Base-by-base conservation (phyloP, 2,113 vertebrate species). In the Hemibates koningsi region DNA sequence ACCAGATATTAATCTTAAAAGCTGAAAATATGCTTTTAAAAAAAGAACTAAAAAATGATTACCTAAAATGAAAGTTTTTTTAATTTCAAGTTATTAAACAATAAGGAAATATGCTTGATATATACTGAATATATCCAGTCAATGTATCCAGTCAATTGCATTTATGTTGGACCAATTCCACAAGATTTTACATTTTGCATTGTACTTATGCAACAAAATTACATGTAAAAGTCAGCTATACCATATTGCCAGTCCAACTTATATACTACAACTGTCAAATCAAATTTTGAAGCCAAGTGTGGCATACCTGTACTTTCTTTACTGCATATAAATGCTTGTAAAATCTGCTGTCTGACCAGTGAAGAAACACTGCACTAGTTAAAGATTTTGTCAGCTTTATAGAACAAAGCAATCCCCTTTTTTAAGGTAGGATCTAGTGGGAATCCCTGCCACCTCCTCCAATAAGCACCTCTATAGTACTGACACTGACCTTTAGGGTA, bases 281-380 rank as follows among this genome's bases (percentile, higher is more conserved):
- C 41, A 32, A 3, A 80, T n/a, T 27, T 53, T 29, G 24, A 63
- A 45, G 32, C 34, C 34, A 53, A 29, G 9, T 53, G 61, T 34
- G 80, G 36, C 17, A 17, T 78, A 50, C 16, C 3, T 78, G 6
- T 78, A 34, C 45, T 78, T 78, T 52, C 10, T 34, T 52, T 50
- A 2, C 17, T 32, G 43, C 24, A 32, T 78, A 32, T 50, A 29
- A 50, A 78, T 78, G n/a, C 52, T 85, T n/a, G 10, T 32, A 68
- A 81, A 59, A 38, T 52, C 43, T 32, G 61, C 24, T 52, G 36
- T 85, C 21, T 59, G 86, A 84, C 86, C 80, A 82, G 80, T 87
- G 43, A 78, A 53, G 90, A 91, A 90, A 79, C 87, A 81, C 85
- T 73, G 63, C 53, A 43, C 38, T 68, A 81, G 86, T 24, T 90